Evolutionary conservation across 2,113 vertebrate species (phyloP), one percentile per base, ranked within the genome.

Genomic region (Paedocypris sp.): DNA sequence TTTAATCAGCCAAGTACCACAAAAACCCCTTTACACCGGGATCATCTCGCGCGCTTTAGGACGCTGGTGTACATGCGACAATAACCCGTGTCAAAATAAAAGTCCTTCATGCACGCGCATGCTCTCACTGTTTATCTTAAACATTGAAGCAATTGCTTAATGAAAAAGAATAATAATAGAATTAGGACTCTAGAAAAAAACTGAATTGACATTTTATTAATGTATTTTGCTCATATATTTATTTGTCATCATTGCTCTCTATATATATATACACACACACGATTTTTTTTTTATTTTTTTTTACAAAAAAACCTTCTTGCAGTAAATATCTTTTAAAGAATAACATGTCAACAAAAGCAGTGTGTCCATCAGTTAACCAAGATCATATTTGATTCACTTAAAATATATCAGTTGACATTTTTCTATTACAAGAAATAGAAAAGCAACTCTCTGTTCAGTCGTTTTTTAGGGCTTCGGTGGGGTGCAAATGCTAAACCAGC

Each of bases 381-480:
- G 79, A 76, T 71, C 77, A 48, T 77, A 22, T 4, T 41, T 56
- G 19, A 41, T 41, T 28, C n/a, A 26, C n/a, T 79, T 69, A 61
- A 70, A 70, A 66, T 78, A 70, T 79, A 41, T 66, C 41, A 77
- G 78, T 76, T 2, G 26, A 26, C 39, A 36, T 66, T 71, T 75
- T 33, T 51, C 74, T 79, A 83, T 76, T 69, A 80, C 72, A 82
- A 70, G 84, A 83, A 81, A 79, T 86, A 82, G 83, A 82, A 81
- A 45, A 32, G 46, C 53, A 50, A 66, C 33, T 26, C 66, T 12
- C 9, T 56, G 36, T 69, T 60, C 41, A 60, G 66, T 79, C 73
- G 75, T 73, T 74, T 71, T 57, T 77, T 62, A 66, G 73, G 77
- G 70, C 64, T 67, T 69, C 70, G 46, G 43, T 64, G 63, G 46